Conservation (phyloP, 2,888 invertebrate species). For the Trichogramma evanescens region DNA sequence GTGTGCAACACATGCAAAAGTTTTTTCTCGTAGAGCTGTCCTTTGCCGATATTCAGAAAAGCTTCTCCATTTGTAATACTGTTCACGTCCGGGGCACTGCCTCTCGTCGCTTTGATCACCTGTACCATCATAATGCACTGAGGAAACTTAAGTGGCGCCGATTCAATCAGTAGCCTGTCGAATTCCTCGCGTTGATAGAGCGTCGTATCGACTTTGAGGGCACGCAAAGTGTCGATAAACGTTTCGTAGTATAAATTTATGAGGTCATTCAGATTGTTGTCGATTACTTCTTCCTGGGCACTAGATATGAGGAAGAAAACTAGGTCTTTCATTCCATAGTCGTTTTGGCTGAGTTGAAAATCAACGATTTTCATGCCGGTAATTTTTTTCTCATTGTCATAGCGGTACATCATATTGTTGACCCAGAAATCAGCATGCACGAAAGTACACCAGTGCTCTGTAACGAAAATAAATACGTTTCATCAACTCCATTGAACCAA, state of each 20-base stretch:
- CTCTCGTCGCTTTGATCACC: slow-evolving; percentile 40
- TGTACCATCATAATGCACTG: slow-evolving; percentile 43
- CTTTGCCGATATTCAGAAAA: slow-evolving; percentile 32
- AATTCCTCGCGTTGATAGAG: slow-evolving; percentile 30
- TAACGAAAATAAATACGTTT: background rate
- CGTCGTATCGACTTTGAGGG: slow-evolving; percentile 29
- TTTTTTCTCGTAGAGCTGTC: slow-evolving; percentile 33
- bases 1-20: slow-evolving; percentile 33
- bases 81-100: slow-evolving; percentile 31
- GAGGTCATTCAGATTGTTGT: slow-evolving; percentile 35
- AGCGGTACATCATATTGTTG: slow-evolving; percentile 44
- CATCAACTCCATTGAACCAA: background rate
- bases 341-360: slow-evolving; percentile 37
- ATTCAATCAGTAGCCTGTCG: slow-evolving; percentile 30
- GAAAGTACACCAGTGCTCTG: slow-evolving; percentile 39
- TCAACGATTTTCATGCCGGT: slow-evolving; percentile 43
- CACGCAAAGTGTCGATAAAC: slow-evolving; percentile 32
- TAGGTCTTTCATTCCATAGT: slow-evolving; percentile 39
- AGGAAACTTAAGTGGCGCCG: slow-evolving; percentile 33
- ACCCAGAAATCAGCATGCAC: slow-evolving; percentile 45
- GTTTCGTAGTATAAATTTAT: slow-evolving; percentile 36
- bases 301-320: slow-evolving; percentile 44
- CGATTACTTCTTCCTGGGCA: slow-evolving; percentile 32
- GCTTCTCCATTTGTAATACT: slow-evolving; percentile 29
- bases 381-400: slow-evolving; percentile 28